Evolutionary conservation across 2,113 vertebrate genomes (phyloP).

Genomic region (Labeo catla): DNA sequence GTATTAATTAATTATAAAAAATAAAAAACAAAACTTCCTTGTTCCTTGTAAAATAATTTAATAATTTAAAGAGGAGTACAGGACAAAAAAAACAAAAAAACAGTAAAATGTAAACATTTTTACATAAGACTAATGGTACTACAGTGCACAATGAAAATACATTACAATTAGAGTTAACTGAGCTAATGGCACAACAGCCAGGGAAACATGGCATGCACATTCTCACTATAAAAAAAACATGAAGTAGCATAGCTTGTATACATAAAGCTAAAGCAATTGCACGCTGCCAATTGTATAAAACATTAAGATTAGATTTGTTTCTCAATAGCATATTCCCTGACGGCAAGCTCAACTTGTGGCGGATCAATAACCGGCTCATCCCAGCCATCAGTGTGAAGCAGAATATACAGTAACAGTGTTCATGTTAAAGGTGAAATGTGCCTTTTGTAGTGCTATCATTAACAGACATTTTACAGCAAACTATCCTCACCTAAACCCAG

Average conservation of each 20-base stretch:
- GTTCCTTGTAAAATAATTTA: conserved; percentile 57
- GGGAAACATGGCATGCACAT: conserved; percentile 53
- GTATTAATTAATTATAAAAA: no score
- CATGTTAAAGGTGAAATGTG: conserved; percentile 12
- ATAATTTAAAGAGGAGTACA: conserved; percentile 56
- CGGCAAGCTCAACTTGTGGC: conserved; percentile 13
- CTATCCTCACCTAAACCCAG: not conserved
- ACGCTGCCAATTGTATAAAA: conserved; percentile 12
- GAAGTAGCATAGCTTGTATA: conserved; percentile 40
- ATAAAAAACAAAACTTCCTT: not conserved
- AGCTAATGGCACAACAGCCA: conserved; percentile 43
- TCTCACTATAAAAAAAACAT: conserved; percentile 36
- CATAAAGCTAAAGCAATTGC: conserved; percentile 33
- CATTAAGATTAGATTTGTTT: conserved; percentile 33
- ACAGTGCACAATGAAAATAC: conserved; percentile 43
- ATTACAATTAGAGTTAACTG: conserved; percentile 21
- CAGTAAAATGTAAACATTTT: conserved; percentile 52
- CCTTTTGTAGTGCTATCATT: not conserved
- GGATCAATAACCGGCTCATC: conserved; percentile 31
- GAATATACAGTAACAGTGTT: conserved; percentile 44
- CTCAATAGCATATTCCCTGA: conserved; percentile 20
- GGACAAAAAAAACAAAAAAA: conserved; percentile 21
- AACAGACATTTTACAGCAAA: not conserved
- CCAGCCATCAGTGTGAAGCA: conserved; percentile 22
- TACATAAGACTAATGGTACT: conserved; percentile 38